Evolutionary conservation across 2,888 invertebrate genomes (phyloP), one percentile per base, ranked within the genome.

Genomic region (Bombyx huttoni): DNA sequence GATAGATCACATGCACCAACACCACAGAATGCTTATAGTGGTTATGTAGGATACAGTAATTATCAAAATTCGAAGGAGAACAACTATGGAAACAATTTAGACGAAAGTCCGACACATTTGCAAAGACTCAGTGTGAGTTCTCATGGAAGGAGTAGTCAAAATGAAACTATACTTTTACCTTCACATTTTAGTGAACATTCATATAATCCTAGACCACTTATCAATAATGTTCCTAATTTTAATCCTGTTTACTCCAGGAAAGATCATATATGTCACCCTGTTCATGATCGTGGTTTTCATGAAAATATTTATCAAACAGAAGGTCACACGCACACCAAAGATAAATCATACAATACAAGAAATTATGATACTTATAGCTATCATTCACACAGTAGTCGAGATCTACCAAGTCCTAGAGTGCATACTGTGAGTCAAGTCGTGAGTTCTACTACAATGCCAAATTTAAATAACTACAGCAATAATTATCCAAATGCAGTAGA

Each of bases 401-500:
- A 85, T 58, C 56, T 81, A 54, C 68, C 76, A 54, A 82, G 73
- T 61, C 76, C 86, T 52, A 75, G 83, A 68, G 67, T 87, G 49
- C 85, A 82, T 56, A 85, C 87, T 56, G 81, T 87, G 50, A 86
- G 86, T 62, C 87, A 87, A 65, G 82, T 84, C 53, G 88, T 88
- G 48, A 81, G 81, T 64, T 87, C 88, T 52, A 84, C 79, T 58
- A 88, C 87, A 58, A 88, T 88, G 88, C 88, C 89, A 61, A 88
- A 89, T 71, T 72, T 88, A 63, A 84, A 82, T 64, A 77, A 73
- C 57, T 85, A 81, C 58, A 83, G 73, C 62, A 80, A 76, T 61
- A 65, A 77, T 56, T 86, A 83, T 65, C 59, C 73, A 49, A 68
- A 67, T 53, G 57, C 77, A 51, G 66, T 71, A 49, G 85, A 84